Evolutionary conservation across 2,113 vertebrate genomes (phyloP).

Genomic region (Tyto alba): DNA sequence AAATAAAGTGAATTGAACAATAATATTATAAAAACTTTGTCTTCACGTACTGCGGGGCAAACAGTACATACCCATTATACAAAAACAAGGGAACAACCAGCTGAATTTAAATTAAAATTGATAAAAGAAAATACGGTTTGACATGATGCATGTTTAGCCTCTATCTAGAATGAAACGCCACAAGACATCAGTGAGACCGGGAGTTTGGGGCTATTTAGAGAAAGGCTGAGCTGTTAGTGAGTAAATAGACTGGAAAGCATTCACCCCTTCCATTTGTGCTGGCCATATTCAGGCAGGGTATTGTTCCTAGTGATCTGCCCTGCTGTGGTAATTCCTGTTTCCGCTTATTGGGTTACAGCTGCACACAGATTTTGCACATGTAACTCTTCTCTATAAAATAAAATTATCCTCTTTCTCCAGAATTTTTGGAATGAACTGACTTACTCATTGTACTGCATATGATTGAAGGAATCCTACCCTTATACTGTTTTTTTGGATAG

Average conservation of each 20-base stretch:
- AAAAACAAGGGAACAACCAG: not conserved
- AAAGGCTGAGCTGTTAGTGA: not conserved
- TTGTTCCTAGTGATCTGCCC: not conserved
- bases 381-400: not conserved
- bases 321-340: not conserved
- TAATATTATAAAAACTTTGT: not conserved
- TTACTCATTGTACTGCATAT: not conserved
- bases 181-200: not conserved
- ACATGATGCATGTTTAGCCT: not conserved
- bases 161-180: not conserved
- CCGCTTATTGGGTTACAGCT: not conserved
- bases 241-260: not conserved
- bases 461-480: not conserved
- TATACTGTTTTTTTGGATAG: not conserved
- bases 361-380: not conserved
- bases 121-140: constrained; percentile 8
- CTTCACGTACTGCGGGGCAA: not conserved
- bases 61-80: not conserved
- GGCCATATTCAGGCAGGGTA: not conserved
- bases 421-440: not conserved
- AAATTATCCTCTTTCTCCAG: not conserved
- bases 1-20: not conserved
- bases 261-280: not conserved
- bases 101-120: constrained; percentile 26
- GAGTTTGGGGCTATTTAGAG: not conserved